Percentiles rank a stretch among this genome's conserved stretches.
These are phyloP conservation scores for Lates japonicus DNA, from an alignment of 2,797 vertebrate species.

Conservation along the genomic window DNA sequence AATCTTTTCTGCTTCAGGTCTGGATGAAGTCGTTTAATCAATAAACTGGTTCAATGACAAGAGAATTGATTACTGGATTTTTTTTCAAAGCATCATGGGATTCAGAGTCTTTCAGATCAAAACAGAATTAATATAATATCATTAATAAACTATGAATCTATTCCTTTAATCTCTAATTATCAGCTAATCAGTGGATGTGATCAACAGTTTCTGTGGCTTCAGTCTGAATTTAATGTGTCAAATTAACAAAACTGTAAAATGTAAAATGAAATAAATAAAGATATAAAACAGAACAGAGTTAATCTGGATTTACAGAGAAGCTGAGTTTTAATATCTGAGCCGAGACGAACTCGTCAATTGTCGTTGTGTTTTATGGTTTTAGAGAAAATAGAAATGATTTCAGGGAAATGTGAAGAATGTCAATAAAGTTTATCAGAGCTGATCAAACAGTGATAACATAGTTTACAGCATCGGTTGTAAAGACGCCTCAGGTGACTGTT, in stretches of 20 bases:
- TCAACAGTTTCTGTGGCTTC: no score
- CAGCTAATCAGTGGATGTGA: no score
- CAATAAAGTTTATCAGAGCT: constrained; percentile 15
- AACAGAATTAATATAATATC: neutral
- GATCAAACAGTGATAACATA: neutral
- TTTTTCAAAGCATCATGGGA: constrained; percentile 17
- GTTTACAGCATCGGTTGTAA: constrained; percentile 2
- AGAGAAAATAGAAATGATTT: constrained; percentile 2
- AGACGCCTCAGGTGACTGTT: neutral
- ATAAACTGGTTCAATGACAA: neutral
- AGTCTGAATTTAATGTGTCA: no score
- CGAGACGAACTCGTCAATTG: no score
- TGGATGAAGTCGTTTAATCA: neutral
- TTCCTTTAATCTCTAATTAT: no score
- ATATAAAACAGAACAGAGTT: neutral
- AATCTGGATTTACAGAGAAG: no score
- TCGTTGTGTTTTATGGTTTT: constrained; percentile 5
- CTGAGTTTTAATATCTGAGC: no score
- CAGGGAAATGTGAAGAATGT: constrained; percentile 4
- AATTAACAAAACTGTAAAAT: no score
- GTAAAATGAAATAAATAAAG: no score
- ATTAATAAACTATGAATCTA: no score
- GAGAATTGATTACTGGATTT: no score
- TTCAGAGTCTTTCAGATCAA: neutral
- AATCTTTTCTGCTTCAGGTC: neutral